phyloP scores from a whole-genome alignment of 1,140 invertebrate species.

The Drosophila kohkoa region DNA sequence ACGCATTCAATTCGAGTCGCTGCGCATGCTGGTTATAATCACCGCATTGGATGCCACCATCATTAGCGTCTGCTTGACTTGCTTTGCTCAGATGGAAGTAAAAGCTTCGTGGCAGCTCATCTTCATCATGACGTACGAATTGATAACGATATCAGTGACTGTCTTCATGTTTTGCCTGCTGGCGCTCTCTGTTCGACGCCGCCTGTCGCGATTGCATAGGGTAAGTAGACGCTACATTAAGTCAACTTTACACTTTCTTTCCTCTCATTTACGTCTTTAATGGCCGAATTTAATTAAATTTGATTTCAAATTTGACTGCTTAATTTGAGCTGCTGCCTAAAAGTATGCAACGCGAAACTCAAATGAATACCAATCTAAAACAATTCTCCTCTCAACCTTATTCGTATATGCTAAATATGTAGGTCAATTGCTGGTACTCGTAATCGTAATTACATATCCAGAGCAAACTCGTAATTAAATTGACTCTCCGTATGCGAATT shows the following conservation, averaged over 20 bases:
- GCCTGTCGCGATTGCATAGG: conserved; percentile 41
- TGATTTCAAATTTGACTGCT: neutral
- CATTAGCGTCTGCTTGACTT: conserved; percentile 41
- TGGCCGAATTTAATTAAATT: neutral
- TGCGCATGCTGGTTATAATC: conserved; percentile 14
- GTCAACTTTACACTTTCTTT: no score
- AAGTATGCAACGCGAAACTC: conserved; percentile 16
- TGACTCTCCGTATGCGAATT: conserved; percentile 12
- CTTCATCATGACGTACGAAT: conserved; percentile 53
- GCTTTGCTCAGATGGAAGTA: conserved; percentile 54
- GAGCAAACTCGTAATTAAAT: conserved; percentile 21
- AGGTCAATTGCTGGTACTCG: conserved; percentile 26
- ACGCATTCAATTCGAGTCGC: neutral
- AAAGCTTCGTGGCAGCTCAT: conserved; percentile 47
- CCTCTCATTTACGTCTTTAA: no score
- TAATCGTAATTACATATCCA: conserved; percentile 2
- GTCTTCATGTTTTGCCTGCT: conserved; percentile 62
- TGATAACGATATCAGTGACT: conserved; percentile 47
- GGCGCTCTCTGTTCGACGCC: conserved; percentile 42
- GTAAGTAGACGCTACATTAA: conserved; percentile 29
- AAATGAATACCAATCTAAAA: neutral
- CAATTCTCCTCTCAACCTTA: no score
- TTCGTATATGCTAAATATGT: conserved; percentile 3
- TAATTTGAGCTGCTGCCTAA: neutral
- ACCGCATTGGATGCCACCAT: conserved; percentile 19